A percentile compares a stretch with the other conserved stretches of the same genome.
phyloP scores from a whole-genome alignment of 30 jellyfish, hydroid and myxozoan species.

The Sanderia malayensis region DNA sequence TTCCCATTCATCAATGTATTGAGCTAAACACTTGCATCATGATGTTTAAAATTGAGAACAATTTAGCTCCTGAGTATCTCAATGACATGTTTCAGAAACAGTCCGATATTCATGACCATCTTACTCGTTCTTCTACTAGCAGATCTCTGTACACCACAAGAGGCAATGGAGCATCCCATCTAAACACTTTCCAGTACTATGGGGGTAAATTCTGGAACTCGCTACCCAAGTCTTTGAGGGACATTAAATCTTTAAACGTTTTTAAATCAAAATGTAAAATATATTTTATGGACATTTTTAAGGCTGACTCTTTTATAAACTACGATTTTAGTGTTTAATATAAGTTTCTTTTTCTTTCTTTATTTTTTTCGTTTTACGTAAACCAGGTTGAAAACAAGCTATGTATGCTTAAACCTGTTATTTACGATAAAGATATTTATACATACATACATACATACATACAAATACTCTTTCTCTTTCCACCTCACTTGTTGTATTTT shows the following conservation, averaged over 20 bases:
- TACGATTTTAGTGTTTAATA: conserved; percentile 1
- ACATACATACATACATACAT: conserved; percentile 21
- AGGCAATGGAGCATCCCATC: not conserved
- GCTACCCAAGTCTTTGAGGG: conserved; percentile 2
- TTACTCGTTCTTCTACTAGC: conserved; percentile 23
- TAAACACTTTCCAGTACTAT: conserved; percentile 1
- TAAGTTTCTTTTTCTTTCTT: not conserved
- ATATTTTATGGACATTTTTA: conserved; percentile 9
- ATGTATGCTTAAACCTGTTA: conserved; percentile 15
- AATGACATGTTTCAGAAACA: not conserved
- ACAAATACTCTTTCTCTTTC: too few species aligned
- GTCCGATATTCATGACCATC: conserved; percentile 17
- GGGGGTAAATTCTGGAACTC: conserved; percentile 26
- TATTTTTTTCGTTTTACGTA: not conserved
- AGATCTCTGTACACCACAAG: conserved; percentile 28
- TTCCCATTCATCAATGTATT: conserved; percentile 20
- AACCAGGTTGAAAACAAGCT: conserved; percentile 34
- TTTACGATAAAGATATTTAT: conserved; percentile 13
- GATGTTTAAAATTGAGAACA: conserved; percentile 8
- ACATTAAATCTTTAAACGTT: not conserved
- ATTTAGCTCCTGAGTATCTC: conserved; percentile 18
- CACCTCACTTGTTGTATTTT: too few species aligned
- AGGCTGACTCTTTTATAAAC: not conserved
- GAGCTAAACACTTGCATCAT: conserved; percentile 15
- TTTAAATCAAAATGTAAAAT: not conserved